Conservation (phyloP, 2,797 vertebrate species). For the Acanthurus tractus region DNA sequence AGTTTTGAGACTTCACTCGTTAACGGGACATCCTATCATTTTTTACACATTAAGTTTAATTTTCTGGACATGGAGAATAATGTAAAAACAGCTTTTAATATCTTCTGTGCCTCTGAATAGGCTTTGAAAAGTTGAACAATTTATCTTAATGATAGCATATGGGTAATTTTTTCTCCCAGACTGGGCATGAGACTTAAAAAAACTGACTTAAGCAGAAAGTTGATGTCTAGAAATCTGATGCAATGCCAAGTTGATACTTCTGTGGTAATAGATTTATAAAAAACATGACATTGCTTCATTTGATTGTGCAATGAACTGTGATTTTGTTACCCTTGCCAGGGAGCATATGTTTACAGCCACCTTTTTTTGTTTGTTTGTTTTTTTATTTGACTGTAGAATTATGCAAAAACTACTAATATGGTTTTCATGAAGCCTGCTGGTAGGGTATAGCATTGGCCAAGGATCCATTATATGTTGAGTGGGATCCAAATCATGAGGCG, state of each 20-base stretch:
- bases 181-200: not conserved
- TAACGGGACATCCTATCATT: not conserved
- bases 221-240: not conserved
- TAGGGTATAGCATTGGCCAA: no score
- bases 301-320: slow-evolving; percentile 27
- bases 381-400: no score
- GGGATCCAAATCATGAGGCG: no score
- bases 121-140: not conserved
- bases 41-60: not conserved
- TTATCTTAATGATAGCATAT: not conserved
- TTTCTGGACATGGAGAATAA: not conserved
- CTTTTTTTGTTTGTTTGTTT: no score
- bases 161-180: not conserved
- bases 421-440: no score
- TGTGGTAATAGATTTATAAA: no score
- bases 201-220: not conserved
- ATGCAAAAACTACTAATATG: no score
- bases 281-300: not conserved
- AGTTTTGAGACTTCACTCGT: not conserved
- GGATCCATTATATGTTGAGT: no score
- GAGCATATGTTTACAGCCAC: no score
- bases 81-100: not conserved
- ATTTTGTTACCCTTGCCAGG: not conserved
- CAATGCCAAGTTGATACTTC: not conserved
- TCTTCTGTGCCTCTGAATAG: not conserved